Evolutionary conservation across 2,797 vertebrate genomes (phyloP).

Genomic region (Amniataba percoides): DNA sequence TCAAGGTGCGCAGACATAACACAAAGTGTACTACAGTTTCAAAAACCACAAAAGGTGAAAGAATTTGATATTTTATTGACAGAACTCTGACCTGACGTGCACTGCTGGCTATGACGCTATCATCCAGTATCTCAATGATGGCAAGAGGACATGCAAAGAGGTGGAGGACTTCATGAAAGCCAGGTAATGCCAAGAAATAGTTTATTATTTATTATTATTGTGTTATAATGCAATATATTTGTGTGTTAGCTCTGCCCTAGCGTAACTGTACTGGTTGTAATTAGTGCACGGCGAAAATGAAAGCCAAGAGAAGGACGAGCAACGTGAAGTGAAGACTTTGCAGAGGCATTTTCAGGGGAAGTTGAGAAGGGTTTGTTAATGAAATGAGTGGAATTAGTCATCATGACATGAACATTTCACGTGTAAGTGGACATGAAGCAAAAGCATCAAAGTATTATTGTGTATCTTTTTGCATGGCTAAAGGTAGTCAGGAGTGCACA

Average conservation of each 20-base stretch:
- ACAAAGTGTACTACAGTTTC: not conserved
- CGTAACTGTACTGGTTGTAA: not conserved
- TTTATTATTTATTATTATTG: too few relatives aligned
- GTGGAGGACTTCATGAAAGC: constrained; percentile 97
- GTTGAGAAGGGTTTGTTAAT: not conserved
- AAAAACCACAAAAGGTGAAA: not conserved
- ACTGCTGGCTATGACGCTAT: constrained; percentile 91
- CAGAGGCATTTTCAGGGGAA: not conserved
- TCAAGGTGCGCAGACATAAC: not conserved
- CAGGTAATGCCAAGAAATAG: constrained; percentile 83
- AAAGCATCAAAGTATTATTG: not conserved
- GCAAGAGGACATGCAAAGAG: constrained; percentile 95
- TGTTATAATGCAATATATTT: not conserved
- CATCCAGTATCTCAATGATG: constrained; percentile 93
- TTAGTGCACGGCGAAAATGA: constrained; percentile 1
- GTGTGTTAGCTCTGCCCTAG: not conserved
- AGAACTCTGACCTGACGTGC: constrained; percentile 91
- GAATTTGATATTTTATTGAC: constrained; percentile 34
- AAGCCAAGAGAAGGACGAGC: not conserved
- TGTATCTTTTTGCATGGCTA: not conserved
- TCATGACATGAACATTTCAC: not conserved
- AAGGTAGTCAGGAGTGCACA: not conserved
- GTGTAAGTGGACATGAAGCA: not conserved
- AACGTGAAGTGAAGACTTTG: not conserved
- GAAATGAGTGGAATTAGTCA: not conserved